phyloP scores from a whole-genome alignment of 2,797 vertebrate species.

The Arnoldichthys spilopterus region DNA sequence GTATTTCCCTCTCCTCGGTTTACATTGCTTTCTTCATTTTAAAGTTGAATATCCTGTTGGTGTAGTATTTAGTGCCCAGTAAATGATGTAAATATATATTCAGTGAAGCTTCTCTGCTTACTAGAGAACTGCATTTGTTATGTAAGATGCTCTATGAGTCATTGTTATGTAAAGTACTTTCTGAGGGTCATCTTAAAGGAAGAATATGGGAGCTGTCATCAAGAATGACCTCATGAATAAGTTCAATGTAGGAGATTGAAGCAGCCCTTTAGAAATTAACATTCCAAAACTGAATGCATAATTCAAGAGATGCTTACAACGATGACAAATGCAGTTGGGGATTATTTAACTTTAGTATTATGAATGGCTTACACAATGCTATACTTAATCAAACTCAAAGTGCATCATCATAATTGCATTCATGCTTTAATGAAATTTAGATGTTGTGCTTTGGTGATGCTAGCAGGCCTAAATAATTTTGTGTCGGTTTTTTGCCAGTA shows the following conservation, averaged over 20 bases:
- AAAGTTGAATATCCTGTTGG: not conserved
- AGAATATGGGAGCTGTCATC: not conserved
- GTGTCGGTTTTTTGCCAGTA: not conserved
- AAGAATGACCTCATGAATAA: not conserved
- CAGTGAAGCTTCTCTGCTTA: not conserved
- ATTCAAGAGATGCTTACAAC: not conserved
- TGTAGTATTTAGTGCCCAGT: not conserved
- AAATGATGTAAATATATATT: not conserved
- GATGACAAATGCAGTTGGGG: not conserved
- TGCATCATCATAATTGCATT: not conserved
- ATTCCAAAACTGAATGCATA: not conserved
- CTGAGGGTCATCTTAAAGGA: slow-evolving; percentile 8
- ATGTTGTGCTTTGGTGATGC: not conserved
- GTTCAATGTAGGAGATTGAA: not conserved
- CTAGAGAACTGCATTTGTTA: not conserved
- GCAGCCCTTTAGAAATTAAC: not conserved
- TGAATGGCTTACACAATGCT: not conserved
- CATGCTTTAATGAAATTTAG: not conserved
- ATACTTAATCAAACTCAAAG: not conserved
- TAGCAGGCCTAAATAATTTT: not conserved
- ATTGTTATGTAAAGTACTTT: slow-evolving; percentile 17
- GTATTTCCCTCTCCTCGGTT: no score
- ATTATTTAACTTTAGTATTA: not conserved
- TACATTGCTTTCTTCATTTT: no score
- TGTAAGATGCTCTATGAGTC: slow-evolving; percentile 10